These are phyloP conservation scores for Stichodactyla mertensii DNA, from an alignment of 64 coral and sea anemone genomes.

Conservation along the genomic window DNA sequence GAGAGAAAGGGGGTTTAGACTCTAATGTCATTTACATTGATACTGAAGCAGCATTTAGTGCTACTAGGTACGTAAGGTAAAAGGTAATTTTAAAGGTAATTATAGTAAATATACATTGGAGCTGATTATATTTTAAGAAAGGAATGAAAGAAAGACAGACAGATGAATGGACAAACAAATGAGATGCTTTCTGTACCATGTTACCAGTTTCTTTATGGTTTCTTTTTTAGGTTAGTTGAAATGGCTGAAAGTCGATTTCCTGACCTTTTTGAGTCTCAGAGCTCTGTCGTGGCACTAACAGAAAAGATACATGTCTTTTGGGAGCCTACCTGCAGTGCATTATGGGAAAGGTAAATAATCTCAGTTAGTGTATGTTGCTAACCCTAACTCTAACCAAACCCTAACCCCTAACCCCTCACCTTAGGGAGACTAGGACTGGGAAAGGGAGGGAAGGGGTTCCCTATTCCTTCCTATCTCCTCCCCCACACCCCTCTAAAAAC, in stretches of 20 bases:
- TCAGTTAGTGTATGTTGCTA: no score
- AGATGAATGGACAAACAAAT: no score
- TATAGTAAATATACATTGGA: not conserved
- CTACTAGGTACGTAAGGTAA: slow-evolving; percentile 52
- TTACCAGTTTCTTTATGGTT: not conserved
- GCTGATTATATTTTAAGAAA: no score
- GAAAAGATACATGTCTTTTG: slow-evolving; percentile 80
- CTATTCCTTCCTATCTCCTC: no score
- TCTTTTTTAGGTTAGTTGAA: slow-evolving; percentile 64
- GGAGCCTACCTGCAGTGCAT: slow-evolving; percentile 77
- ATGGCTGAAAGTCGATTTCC: slow-evolving; percentile 76
- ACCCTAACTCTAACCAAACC: no score
- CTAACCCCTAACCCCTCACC: no score
- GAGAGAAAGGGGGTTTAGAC: slow-evolving; percentile 52
- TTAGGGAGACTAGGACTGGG: no score
- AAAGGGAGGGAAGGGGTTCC: no score
- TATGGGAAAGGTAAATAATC: slow-evolving; percentile 68
- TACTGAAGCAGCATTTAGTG: slow-evolving; percentile 88
- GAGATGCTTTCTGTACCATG: not conserved
- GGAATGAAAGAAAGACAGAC: no score
- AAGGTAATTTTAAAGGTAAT: no score
- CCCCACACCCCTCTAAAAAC: no score
- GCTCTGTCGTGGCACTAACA: slow-evolving; percentile 38
- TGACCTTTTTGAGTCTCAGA: slow-evolving; percentile 46
- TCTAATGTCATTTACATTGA: slow-evolving; percentile 92